Conservation (phyloP, 2,888 invertebrate species). For the Vandiemenella viatica region DNA sequence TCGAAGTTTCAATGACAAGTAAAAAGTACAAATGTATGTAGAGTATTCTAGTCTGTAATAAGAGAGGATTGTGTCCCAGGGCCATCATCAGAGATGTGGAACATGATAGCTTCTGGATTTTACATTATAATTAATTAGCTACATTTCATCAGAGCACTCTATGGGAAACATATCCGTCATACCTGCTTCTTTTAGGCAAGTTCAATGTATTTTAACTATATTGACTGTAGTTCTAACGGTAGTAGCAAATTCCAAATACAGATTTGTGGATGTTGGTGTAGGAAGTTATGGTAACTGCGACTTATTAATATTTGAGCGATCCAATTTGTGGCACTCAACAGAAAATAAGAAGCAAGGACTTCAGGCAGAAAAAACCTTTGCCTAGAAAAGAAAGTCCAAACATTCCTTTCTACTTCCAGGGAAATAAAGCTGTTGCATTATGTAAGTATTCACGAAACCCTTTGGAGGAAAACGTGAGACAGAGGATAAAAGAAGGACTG, state of each 20-base stretch:
- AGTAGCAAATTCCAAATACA: conserved; percentile 13
- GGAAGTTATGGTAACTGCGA: conserved; percentile 10
- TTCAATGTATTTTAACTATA: conserved; percentile 18
- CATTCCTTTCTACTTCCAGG: conserved; percentile 3
- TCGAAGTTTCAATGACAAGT: not conserved
- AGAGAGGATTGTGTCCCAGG: conserved; percentile 16
- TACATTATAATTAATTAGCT: conserved; percentile 18
- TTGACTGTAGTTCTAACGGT: conserved; percentile 15
- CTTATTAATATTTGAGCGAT: conserved; percentile 4
- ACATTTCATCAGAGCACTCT: too few relatives aligned
- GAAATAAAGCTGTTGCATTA: conserved; percentile 12
- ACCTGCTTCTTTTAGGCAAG: conserved; percentile 16
- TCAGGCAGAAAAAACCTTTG: conserved; percentile 6
- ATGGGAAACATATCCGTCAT: conserved; percentile 18
- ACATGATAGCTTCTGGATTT: conserved; percentile 17
- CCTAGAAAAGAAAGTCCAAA: conserved; percentile 4
- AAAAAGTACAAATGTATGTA: conserved; percentile 14
- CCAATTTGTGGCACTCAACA: conserved; percentile 5
- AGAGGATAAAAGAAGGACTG: conserved; percentile 13
- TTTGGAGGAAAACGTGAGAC: conserved; percentile 5
- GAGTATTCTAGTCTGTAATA: conserved; percentile 16
- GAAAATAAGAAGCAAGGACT: conserved; percentile 1
- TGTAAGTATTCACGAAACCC: conserved; percentile 7
- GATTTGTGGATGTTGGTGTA: conserved; percentile 11
- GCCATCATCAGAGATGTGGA: conserved; percentile 11